Conservation (phyloP, 2,888 invertebrate species). For the Brachyptera risi region DNA sequence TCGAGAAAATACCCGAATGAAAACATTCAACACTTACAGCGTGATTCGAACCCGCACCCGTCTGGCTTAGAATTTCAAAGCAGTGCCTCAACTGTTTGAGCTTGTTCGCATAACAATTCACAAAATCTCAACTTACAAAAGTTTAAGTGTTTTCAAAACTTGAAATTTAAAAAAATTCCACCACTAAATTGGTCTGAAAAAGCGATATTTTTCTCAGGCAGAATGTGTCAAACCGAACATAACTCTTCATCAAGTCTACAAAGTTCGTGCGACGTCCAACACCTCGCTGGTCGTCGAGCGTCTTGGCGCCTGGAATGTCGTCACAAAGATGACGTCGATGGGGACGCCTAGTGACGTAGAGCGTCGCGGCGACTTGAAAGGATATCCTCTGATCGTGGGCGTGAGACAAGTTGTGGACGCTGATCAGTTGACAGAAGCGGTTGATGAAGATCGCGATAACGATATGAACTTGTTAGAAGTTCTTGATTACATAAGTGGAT, state of each 20-base stretch:
- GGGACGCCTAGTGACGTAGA: slow-evolving; percentile 38
- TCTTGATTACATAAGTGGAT: slow-evolving; percentile 50
- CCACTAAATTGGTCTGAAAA: not conserved
- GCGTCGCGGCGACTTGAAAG: slow-evolving; percentile 40
- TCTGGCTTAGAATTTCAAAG: too few relatives aligned
- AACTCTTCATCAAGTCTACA: slow-evolving; percentile 41
- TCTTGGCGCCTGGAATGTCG: slow-evolving; percentile 42
- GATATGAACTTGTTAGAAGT: slow-evolving; percentile 47
- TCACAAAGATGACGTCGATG: slow-evolving; percentile 35
- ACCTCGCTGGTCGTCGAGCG: slow-evolving; percentile 40
- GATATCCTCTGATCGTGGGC: slow-evolving; percentile 46
- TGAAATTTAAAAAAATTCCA: not conserved
- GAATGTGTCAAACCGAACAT: slow-evolving; percentile 39
- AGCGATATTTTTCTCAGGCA: slow-evolving; percentile 24
- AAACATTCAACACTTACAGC: too few relatives aligned
- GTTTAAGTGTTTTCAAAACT: not conserved
- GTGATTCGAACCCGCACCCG: too few relatives aligned
- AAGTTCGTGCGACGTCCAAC: slow-evolving; percentile 41
- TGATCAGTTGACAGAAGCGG: slow-evolving; percentile 41
- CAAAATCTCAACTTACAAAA: too few relatives aligned
- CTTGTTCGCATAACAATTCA: too few relatives aligned
- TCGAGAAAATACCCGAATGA: too few relatives aligned
- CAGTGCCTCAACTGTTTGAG: too few relatives aligned
- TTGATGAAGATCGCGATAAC: slow-evolving; percentile 50
- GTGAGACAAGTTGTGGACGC: slow-evolving; percentile 36